phyloP scores from a whole-genome alignment of 2,113 vertebrate genomes.

The Dunckerocampus dactyliophorus region DNA sequence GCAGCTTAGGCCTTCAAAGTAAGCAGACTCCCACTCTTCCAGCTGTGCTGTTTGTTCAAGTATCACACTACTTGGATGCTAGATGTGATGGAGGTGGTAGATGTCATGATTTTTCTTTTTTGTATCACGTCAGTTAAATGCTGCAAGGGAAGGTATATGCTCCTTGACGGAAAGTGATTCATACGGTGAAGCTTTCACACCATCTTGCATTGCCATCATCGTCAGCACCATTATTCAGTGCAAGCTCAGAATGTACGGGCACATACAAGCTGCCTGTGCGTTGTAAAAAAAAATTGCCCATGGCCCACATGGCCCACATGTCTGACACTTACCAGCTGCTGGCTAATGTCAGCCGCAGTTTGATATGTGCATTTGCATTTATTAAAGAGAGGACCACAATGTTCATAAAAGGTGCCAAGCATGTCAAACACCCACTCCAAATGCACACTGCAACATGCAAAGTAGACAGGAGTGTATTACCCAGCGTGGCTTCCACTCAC shows the following conservation, averaged over 20 bases:
- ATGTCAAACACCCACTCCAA: slow-evolving; percentile 24
- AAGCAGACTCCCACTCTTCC: slow-evolving; percentile 61
- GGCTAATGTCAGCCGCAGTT: slow-evolving; percentile 8
- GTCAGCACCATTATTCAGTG: slow-evolving; percentile 40
- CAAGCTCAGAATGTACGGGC: slow-evolving; percentile 16
- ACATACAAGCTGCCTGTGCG: too few relatives aligned
- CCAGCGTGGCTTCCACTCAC: slow-evolving; percentile 35
- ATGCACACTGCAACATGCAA: slow-evolving; percentile 37
- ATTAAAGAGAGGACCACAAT: slow-evolving; percentile 12
- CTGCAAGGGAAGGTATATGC: slow-evolving; percentile 8
- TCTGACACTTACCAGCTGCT: slow-evolving; percentile 7
- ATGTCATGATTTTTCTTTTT: slow-evolving; percentile 35
- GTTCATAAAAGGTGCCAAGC: slow-evolving; percentile 12
- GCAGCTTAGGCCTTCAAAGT: slow-evolving; percentile 57
- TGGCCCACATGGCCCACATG: slow-evolving; percentile 10
- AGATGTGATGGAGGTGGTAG: slow-evolving; percentile 48
- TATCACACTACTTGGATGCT: slow-evolving; percentile 53
- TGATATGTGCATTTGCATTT: slow-evolving; percentile 27
- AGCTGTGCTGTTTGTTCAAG: slow-evolving; percentile 58
- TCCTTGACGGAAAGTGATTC: slow-evolving; percentile 47
- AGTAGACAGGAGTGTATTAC: slow-evolving; percentile 52
- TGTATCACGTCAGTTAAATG: slow-evolving; percentile 29
- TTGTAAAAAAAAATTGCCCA: slow-evolving; percentile 4
- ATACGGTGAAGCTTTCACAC: slow-evolving; percentile 42
- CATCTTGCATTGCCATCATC: slow-evolving; percentile 35